Evolutionary conservation across 2,888 invertebrate genomes (phyloP), one percentile per base, ranked within the genome.

Genomic region (Chrysopilus asiliformis): DNA sequence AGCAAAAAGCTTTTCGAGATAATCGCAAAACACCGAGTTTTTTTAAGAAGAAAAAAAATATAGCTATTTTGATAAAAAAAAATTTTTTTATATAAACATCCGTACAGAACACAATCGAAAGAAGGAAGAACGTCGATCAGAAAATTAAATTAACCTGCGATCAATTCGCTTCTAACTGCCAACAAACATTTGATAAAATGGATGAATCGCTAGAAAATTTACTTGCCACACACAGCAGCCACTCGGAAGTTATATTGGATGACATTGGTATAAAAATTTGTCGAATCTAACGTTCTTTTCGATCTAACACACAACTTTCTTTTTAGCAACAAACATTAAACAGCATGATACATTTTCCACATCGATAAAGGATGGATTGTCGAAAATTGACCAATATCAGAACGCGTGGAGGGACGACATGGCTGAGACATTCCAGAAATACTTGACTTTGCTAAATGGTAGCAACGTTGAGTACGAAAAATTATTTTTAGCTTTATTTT

Each of bases 41-140:
- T 18, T 17, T 9, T 18, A 4, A 4, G 20, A 6, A 12, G 10
- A 14, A 30, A 7, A 14, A 6, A 19, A 13, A 30, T 29, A 24
- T 17, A 34, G 7, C 16, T 4, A 18, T 19, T 4, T 25, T 38
- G 29, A 16, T 10, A 20, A 10, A 24, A 19, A 18, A 24, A 20
- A 13, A 13, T 15, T 35, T 17, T 16, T 32, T 4, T 3, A 29
- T 18, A 16, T n/a, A n/a, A n/a, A n/a, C n/a, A n/a, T n/a, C n/a
- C n/a, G n/a, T 24, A 10, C 19, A 55, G 53, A 53, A 50, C 30
- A 58, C 60, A 3, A 58, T 64, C 38, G 59, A 58, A 30, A 53
- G 60, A 3, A 55, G 64, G 5, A 55, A 54, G 31, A 47, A 52
- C 41, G 52, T 56, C n/a, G 63, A 64, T 38, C 45, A 47, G 1